phyloP scores from a whole-genome alignment of 1,140 invertebrate genomes.

The Pogonus chalceus region DNA sequence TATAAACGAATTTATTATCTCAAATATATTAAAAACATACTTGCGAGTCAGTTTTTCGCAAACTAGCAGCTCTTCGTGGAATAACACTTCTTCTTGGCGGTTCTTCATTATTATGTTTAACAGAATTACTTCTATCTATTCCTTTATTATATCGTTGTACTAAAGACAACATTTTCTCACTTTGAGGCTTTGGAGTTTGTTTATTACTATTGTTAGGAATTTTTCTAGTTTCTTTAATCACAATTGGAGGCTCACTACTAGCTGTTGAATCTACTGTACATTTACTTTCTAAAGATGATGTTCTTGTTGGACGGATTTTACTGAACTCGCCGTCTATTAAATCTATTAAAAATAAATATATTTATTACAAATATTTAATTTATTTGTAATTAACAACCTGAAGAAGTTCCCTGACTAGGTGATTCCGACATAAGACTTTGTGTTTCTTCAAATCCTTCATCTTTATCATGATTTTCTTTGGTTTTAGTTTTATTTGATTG shows the following conservation, averaged over 20 bases:
- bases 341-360: not conserved
- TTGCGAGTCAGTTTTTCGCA: constrained; percentile 30
- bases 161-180: not conserved
- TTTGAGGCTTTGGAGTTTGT: not conserved
- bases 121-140: constrained; percentile 1
- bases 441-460: constrained; percentile 85
- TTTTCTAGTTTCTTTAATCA: constrained; percentile 8
- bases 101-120: constrained; percentile 14
- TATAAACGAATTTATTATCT: not conserved
- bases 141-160: constrained; percentile 8
- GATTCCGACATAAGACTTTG: constrained; percentile 77
- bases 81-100: constrained; percentile 16
- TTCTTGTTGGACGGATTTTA: constrained; percentile 14
- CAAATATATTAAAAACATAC: constrained; percentile 19
- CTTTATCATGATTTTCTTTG: constrained; percentile 42
- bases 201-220: not conserved
- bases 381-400: constrained; percentile 32
- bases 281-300: constrained; percentile 12
- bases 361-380: not conserved
- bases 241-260: constrained; percentile 9
- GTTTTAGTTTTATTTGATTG: constrained; percentile 27
- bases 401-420: constrained; percentile 66
- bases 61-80: constrained; percentile 32
- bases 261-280: constrained; percentile 9
- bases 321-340: not conserved